These are phyloP conservation scores for Sarotherodon lohbergeri DNA, from an alignment of 2,113 vertebrate genomes.

Conservation along the genomic window DNA sequence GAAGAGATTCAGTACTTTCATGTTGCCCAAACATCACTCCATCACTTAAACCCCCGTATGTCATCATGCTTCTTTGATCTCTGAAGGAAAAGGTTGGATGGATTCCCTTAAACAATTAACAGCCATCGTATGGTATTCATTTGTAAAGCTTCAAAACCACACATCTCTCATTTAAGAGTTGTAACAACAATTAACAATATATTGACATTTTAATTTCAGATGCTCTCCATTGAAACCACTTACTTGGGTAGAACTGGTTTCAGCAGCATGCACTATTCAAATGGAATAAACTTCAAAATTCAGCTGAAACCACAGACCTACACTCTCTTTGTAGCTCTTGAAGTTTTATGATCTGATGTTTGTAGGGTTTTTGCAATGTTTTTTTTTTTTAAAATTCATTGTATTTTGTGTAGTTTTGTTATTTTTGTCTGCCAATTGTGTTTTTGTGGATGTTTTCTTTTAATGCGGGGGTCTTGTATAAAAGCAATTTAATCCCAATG, in stretches of 20 bases:
- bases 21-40: neutral
- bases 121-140: neutral
- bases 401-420: neutral
- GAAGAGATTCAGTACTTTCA: accelerated
- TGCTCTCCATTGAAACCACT: neutral
- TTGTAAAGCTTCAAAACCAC: neutral
- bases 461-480: neutral
- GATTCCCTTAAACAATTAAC: neutral
- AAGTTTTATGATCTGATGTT: neutral
- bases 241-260: neutral
- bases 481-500: neutral
- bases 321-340: neutral
- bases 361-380: neutral
- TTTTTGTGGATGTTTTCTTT: neutral
- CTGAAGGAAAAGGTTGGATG: neutral
- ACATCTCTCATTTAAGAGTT: neutral
- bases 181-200: neutral
- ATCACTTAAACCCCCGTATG: neutral
- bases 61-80: neutral
- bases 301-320: neutral
- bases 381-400: neutral
- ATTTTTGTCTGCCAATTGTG: neutral
- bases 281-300: neutral
- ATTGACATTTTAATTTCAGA: neutral
- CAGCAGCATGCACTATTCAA: neutral